Base-by-base conservation (phyloP, 2,797 vertebrate genomes). In the Jordanella pulchra region DNA sequence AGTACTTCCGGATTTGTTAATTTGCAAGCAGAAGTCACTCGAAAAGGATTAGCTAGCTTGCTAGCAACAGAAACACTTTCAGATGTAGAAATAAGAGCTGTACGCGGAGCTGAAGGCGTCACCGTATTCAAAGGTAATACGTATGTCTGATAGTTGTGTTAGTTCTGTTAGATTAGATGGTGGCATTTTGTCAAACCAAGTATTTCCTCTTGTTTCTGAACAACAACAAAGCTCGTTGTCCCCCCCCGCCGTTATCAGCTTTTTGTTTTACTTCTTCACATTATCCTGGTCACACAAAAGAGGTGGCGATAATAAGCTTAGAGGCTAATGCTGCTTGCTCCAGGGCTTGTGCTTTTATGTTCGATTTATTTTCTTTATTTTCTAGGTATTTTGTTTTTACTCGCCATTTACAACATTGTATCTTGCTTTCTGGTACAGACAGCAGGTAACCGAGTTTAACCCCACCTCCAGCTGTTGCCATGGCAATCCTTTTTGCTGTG, bases 401-500 rank as follows among this genome's bases (percentile, higher is more conserved):
- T 5, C 4, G 3, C 23, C 27, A 35, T 3, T 65, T 28, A 74
- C 44, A 30, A 13, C 10, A 39, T 39, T 25, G 30, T 0, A 15
- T 73, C 12, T 13, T 70, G 7, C 25, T 51, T 67, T 66, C 1
- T 12, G 78, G 21, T 75, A 10, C 70, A 76, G 15, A 39, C 79
- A 84, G 80, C n/a, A 0, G 69, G 60, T 39, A 47, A 35, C 3
- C 13, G 55, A 64, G 69, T 67, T 39, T 53, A 78, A 50, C 64
- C 50, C 35, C 77, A 76, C 67, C 51, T 42, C 77, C 77, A 80
- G 66, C 86, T 77, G 86, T 86, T 90, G 89, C 87, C 93, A 99
- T 99, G 98, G 97, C 98, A 69, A 98, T 99, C 94, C 95, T 99
- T 48, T 99, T 99, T 67, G 96, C 96, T 18, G 97, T 99, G 44